Percentiles rank a stretch among this genome's conserved stretches.
These are phyloP conservation scores for Chromoteleia sp. DNA, from an alignment of 2,888 invertebrate species.

Conservation along the genomic window DNA sequence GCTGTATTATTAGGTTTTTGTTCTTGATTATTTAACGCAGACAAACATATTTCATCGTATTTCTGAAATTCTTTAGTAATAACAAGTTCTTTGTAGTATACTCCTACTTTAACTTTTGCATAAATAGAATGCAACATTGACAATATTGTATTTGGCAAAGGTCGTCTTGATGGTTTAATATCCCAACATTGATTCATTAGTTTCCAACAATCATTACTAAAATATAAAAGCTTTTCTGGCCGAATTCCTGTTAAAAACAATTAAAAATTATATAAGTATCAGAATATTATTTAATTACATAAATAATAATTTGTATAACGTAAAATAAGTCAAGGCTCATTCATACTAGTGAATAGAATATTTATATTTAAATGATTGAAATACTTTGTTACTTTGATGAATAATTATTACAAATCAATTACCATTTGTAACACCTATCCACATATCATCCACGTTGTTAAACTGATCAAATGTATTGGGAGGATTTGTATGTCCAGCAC, in stretches of 20 bases:
- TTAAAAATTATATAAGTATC: slow-evolving; percentile 19
- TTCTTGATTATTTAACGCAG: slow-evolving; percentile 6
- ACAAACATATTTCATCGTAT: slow-evolving; percentile 11
- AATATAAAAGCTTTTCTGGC: slow-evolving; percentile 91
- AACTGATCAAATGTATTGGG: slow-evolving; percentile 22
- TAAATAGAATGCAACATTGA: slow-evolving; percentile 86
- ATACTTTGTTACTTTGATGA: no score
- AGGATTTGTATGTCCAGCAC: slow-evolving; percentile 4
- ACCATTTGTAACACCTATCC: slow-evolving; percentile 23
- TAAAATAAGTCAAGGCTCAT: no score
- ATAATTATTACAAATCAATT: slow-evolving; percentile 11
- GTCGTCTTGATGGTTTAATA: slow-evolving; percentile 89
- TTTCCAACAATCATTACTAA: slow-evolving; percentile 92
- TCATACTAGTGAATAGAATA: no score
- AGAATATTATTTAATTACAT: no score
- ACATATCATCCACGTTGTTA: slow-evolving; percentile 12
- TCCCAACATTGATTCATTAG: slow-evolving; percentile 95
- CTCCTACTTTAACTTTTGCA: slow-evolving; percentile 22
- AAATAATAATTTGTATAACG: no score
- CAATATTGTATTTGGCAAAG: slow-evolving; percentile 91
- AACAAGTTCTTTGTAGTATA: slow-evolving; percentile 4
- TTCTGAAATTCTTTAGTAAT: slow-evolving; percentile 11
- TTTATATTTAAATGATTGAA: no score
- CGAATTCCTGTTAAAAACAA: slow-evolving; percentile 88
- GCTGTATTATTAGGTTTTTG: not conserved